Conservation (phyloP, 2,113 vertebrate species). For the Pyxicephalus adspersus region DNA sequence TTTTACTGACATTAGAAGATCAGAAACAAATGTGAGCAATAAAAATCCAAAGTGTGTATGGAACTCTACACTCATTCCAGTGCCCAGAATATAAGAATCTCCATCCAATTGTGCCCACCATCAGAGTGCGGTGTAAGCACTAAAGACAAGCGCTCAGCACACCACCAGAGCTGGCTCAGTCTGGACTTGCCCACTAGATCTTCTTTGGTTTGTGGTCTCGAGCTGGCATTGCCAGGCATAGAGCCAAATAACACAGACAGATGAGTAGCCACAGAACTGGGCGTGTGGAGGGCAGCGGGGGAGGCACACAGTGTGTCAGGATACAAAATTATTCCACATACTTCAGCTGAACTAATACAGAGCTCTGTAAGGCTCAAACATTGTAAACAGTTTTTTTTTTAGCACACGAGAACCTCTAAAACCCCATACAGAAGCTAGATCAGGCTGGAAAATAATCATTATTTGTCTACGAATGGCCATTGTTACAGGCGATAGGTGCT, state of each 20-base stretch:
- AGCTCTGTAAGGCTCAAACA: background rate
- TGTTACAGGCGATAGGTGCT: no score
- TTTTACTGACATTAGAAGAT: no score
- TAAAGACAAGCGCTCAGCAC: background rate
- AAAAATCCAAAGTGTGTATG: no score
- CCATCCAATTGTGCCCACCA: background rate
- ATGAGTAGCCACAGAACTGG: conserved; percentile 17
- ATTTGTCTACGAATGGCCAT: no score
- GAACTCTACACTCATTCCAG: no score
- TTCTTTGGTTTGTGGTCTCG: background rate
- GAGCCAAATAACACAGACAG: conserved; percentile 33
- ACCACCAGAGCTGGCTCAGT: background rate
- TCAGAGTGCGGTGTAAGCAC: background rate
- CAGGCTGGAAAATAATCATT: no score
- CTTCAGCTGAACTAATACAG: background rate
- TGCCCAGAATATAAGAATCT: no score
- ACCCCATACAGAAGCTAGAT: no score
- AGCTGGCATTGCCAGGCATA: conserved; percentile 12
- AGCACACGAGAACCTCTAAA: no score
- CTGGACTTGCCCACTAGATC: conserved; percentile 9
- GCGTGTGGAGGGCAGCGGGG: conserved; percentile 13
- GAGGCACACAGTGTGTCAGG: background rate
- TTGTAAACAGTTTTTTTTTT: no score
- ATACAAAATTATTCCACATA: background rate
- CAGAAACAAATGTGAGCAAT: no score